Base-by-base conservation (phyloP, 92 coral and sea anemone species). In the Phenganax marumi region DNA sequence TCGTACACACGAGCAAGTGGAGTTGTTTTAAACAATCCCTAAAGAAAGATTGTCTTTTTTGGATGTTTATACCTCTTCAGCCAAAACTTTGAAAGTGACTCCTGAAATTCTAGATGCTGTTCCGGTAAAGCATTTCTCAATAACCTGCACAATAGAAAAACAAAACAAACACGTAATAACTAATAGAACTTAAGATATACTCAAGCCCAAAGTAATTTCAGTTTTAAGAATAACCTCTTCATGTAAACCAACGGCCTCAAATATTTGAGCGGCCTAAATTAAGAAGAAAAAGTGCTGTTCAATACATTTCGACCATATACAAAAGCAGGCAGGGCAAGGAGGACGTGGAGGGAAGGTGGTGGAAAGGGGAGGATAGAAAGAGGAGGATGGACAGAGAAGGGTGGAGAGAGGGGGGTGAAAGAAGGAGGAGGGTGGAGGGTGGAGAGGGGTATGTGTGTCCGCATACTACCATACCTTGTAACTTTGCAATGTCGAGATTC, bases 81-180 rank as follows among this genome's bases (percentile, higher is more conserved):
- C 97, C 13, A 92, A 88, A 80, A 94, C 85, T 58, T 90, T 90
- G 86, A 94, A 94, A 0, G 98, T 86, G 17, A 86, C 98, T 25
- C 98, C 98, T 50, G 93, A 90, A 43, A 94, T 81, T 50, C 98
- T 90, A 8, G 98, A 94, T n/a, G 97, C 95, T 58, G 98, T 94
- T 39, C 95, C 98, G 9, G 90, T 89, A 86, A 94, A 94, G 75
- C 98, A 94, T 88, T 92, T 94, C 10, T 94, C 95, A 22, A 94
- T 87, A 56, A 94, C 97, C 98, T 94, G 26, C 13, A 8, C 43
- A 5, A 25, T 66, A 25, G 50, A 12, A 52, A 50, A 39, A 47
- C 39, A 90, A 70, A 8, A 47, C 3, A 33, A n/a, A 13, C 46
- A 48, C 49, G 24, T 81, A 23, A 16, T 21, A 76, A 76, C 26